Conservation (phyloP, 2,113 vertebrate species). For the Falco punctatus region DNA sequence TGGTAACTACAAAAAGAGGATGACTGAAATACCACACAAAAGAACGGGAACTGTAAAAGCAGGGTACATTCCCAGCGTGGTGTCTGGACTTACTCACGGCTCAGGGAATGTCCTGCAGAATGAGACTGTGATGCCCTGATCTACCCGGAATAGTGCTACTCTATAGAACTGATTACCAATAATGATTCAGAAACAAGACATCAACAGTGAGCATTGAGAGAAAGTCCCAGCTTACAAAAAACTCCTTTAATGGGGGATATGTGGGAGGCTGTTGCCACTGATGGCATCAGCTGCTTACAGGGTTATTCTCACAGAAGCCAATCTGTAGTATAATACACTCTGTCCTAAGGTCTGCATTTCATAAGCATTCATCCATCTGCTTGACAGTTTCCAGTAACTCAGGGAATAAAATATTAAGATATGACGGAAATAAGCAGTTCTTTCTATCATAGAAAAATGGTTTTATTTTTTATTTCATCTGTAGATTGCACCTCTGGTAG, state of each 20-base stretch:
- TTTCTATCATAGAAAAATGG: background rate
- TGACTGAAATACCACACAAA: background rate
- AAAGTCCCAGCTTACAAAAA: background rate
- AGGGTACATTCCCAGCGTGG: background rate
- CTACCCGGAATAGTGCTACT: background rate
- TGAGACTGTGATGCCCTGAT: background rate
- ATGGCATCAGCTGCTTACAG: constrained; percentile 10
- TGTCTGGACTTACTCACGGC: background rate
- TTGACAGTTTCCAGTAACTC: constrained; percentile 32
- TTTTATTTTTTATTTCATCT: background rate
- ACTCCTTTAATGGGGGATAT: background rate
- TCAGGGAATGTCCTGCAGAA: background rate
- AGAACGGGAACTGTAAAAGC: background rate
- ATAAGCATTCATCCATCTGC: constrained; percentile 46
- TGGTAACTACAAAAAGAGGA: background rate
- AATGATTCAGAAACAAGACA: background rate
- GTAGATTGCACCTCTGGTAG: background rate
- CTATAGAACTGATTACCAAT: background rate
- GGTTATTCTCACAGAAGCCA: constrained; percentile 42
- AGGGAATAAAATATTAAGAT: constrained; percentile 14
- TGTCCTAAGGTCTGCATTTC: constrained; percentile 42
- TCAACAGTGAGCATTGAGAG: background rate
- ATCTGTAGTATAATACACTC: constrained; percentile 25
- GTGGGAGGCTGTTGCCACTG: constrained; percentile 27
- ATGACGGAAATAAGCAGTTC: constrained; percentile 12